phyloP scores from a whole-genome alignment of 2,888 invertebrate genomes.

The Cataglyphis altisquamis region DNA sequence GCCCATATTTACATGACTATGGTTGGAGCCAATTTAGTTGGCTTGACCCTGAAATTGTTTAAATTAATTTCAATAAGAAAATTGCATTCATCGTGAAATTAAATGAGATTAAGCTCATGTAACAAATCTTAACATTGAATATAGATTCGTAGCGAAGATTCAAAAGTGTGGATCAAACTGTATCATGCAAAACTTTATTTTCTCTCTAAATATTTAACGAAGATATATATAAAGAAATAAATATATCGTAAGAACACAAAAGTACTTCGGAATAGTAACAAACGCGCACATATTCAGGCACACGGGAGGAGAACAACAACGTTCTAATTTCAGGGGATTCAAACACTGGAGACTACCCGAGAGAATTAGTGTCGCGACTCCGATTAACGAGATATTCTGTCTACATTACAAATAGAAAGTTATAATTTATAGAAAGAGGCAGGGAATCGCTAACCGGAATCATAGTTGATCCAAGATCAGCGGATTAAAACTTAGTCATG shows the following conservation, averaged over 20 bases:
- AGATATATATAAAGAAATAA: constrained; percentile 37
- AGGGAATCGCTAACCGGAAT: background rate
- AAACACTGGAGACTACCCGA: background rate
- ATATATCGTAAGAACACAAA: constrained; percentile 44
- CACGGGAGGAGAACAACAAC: background rate
- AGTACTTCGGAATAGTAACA: constrained; percentile 24
- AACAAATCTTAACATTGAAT: background rate
- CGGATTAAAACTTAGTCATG: background rate
- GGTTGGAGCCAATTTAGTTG: constrained; percentile 5
- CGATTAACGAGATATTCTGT: background rate
- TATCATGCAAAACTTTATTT: constrained; percentile 23
- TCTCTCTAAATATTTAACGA: constrained; percentile 19
- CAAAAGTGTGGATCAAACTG: background rate
- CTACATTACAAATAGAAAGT: constrained; percentile 17
- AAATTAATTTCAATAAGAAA: constrained; percentile 1
- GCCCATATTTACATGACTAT: constrained; percentile 28
- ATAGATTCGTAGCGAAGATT: background rate
- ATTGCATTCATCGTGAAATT: background rate
- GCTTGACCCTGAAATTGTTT: background rate
- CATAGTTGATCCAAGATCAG: background rate
- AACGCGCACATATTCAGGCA: constrained; percentile 14
- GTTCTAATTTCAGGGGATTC: background rate
- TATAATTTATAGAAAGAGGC: constrained; percentile 4
- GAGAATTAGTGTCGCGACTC: background rate
- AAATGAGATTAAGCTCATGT: constrained; percentile 27